These are phyloP conservation scores for Epinephelus malabaricus DNA, from an alignment of 2,797 vertebrate genomes.

Conservation along the genomic window DNA sequence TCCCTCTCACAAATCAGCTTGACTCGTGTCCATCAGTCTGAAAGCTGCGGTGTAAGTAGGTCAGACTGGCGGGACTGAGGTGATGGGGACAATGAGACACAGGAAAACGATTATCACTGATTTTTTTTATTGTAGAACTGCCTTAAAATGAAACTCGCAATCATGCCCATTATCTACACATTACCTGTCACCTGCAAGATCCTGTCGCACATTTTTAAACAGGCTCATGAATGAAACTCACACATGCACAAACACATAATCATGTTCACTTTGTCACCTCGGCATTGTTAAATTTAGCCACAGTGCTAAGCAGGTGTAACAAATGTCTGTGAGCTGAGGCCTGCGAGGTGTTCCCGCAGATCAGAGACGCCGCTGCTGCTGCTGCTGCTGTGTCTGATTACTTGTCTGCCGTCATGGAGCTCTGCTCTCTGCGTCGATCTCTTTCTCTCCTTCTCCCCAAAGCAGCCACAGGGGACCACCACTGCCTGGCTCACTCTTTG, in stretches of 20 bases:
- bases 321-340: conserved; percentile 73
- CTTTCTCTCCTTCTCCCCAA: conserved; percentile 53
- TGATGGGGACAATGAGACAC: conserved; percentile 30
- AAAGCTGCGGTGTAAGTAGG: conserved; percentile 59
- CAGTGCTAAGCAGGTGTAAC: conserved; percentile 80
- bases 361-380: conserved; percentile 72
- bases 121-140: conserved; percentile 41
- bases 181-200: conserved; percentile 59
- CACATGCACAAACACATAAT: conserved; percentile 64
- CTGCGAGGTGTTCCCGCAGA: conserved; percentile 79
- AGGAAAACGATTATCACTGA: conserved; percentile 40
- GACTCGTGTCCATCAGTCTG: conserved; percentile 31
- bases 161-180: conserved; percentile 29
- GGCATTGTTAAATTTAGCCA: conserved; percentile 81
- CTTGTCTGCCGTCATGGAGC: conserved; percentile 81
- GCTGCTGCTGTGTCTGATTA: conserved; percentile 77
- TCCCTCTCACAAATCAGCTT: conserved; percentile 11
- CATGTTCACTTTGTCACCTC: conserved; percentile 64
- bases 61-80: conserved; percentile 54
- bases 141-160: conserved; percentile 18
- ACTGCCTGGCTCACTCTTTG: conserved; percentile 59
- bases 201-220: conserved; percentile 55
- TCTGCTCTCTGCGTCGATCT: conserved; percentile 65
- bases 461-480: conserved; percentile 69
- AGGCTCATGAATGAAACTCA: conserved; percentile 45